Conservation (phyloP, 2,797 vertebrate genomes). For the Steatocranus sp. region DNA sequence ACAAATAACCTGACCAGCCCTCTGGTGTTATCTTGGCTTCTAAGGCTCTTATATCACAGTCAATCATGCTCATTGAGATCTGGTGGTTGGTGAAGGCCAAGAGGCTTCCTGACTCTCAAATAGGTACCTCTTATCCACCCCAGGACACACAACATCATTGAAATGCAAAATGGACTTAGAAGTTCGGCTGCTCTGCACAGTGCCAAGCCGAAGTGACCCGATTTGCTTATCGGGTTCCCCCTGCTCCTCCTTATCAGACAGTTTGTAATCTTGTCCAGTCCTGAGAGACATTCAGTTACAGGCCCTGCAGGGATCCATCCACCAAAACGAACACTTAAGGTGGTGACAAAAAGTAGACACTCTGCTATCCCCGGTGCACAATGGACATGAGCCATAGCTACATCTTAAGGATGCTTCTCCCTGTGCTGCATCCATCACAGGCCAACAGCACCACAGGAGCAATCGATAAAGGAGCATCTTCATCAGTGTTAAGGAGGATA, state of each 20-base stretch:
- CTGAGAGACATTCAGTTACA: slow-evolving; percentile 53
- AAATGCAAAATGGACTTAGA: slow-evolving; percentile 55
- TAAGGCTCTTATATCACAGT: slow-evolving; percentile 35
- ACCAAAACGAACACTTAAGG: slow-evolving; percentile 37
- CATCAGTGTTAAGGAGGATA: slow-evolving; percentile 35
- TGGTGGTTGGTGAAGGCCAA: slow-evolving; percentile 26
- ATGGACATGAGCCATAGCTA: slow-evolving; percentile 25
- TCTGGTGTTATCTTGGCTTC: slow-evolving; percentile 38
- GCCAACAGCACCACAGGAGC: slow-evolving; percentile 19
- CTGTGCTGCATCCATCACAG: slow-evolving; percentile 47
- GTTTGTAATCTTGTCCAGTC: slow-evolving; percentile 64
- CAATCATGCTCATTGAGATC: slow-evolving; percentile 38
- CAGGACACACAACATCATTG: slow-evolving; percentile 47
- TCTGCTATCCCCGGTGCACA: slow-evolving; percentile 34
- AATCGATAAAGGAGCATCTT: slow-evolving; percentile 46
- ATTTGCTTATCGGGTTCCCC: slow-evolving; percentile 67
- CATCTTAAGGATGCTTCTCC: slow-evolving; percentile 23
- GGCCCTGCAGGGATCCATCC: slow-evolving; percentile 43
- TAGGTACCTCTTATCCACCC: slow-evolving; percentile 45
- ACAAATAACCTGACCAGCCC: slow-evolving; percentile 42
- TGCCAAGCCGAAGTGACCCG: slow-evolving; percentile 38
- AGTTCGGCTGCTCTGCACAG: slow-evolving; percentile 20
- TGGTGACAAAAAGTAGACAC: slow-evolving; percentile 33
- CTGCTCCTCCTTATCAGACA: slow-evolving; percentile 62
- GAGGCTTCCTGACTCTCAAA: slow-evolving; percentile 46